Conservation (phyloP, 1,140 invertebrate genomes). For the Sycophila sp. region DNA sequence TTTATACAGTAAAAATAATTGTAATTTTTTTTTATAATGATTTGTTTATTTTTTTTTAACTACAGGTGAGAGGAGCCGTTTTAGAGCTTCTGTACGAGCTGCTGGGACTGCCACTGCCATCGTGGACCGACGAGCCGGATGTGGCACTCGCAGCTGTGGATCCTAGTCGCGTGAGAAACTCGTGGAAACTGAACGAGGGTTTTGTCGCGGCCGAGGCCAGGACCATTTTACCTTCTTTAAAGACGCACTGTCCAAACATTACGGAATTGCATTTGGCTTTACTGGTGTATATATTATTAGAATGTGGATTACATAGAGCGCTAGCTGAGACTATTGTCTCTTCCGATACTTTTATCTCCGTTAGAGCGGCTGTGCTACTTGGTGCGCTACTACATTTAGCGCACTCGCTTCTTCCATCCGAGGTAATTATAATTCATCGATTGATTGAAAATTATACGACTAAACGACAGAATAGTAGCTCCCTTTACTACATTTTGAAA, state of each 20-base stretch:
- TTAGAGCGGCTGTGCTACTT: slow-evolving; percentile 88
- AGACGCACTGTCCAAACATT: slow-evolving; percentile 86
- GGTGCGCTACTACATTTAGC: slow-evolving; percentile 88
- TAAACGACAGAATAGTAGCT: too few species aligned
- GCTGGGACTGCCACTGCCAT: slow-evolving; percentile 83
- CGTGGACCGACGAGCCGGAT: slow-evolving; percentile 91
- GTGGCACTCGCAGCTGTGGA: slow-evolving; percentile 88
- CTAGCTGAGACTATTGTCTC: slow-evolving; percentile 91
- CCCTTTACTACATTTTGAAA: too few species aligned
- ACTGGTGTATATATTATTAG: slow-evolving; percentile 86
- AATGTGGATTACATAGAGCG: slow-evolving; percentile 86
- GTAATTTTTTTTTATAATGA: background rate
- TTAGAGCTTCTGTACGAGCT: slow-evolving; percentile 92
- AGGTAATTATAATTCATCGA: slow-evolving; percentile 65
- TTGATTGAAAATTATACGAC: too few species aligned
- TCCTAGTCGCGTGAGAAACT: slow-evolving; percentile 78
- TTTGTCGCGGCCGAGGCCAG: slow-evolving; percentile 92
- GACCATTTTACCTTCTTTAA: slow-evolving; percentile 82
- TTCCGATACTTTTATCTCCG: slow-evolving; percentile 87
- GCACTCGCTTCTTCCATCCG: slow-evolving; percentile 83
- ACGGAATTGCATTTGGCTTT: slow-evolving; percentile 91
- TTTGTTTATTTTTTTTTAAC: too few species aligned
- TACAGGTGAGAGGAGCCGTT: slow-evolving; percentile 81
- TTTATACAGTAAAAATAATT: too few species aligned
- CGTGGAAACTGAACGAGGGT: slow-evolving; percentile 89